phyloP scores from a whole-genome alignment of 1,140 invertebrate genomes.

The Plectrocnemia conspersa region DNA sequence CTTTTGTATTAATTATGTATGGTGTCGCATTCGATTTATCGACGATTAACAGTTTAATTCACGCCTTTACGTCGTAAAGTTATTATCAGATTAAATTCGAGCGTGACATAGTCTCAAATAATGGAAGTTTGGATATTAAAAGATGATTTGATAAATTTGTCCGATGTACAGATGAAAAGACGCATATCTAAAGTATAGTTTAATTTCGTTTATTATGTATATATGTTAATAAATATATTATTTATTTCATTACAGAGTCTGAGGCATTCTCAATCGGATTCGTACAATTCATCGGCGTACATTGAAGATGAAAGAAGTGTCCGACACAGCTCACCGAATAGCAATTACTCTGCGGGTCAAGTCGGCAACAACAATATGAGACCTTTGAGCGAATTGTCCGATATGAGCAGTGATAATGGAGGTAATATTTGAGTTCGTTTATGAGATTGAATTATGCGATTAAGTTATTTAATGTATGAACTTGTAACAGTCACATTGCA shows the following conservation, averaged over 20 bases:
- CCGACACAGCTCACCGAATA: slow-evolving; percentile 7
- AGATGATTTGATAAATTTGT: too few species aligned
- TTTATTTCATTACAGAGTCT: slow-evolving; percentile 44
- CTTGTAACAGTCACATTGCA: slow-evolving; percentile 8
- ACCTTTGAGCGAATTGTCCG: slow-evolving; percentile 47
- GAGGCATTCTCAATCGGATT: slow-evolving; percentile 54
- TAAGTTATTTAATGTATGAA: neutral
- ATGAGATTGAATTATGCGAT: neutral
- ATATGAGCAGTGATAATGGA: slow-evolving; percentile 49
- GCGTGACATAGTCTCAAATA: too few species aligned
- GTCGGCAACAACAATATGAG: slow-evolving; percentile 31
- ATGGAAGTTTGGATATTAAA: too few species aligned
- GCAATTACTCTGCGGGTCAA: slow-evolving; percentile 22
- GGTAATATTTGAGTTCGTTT: slow-evolving; percentile 34
- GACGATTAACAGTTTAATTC: too few species aligned
- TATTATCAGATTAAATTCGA: too few species aligned
- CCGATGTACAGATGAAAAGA: too few species aligned
- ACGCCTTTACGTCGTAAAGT: too few species aligned
- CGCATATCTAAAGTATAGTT: too few species aligned
- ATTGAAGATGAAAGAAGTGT: slow-evolving; percentile 45
- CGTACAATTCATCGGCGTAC: slow-evolving; percentile 40
- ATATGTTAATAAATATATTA: neutral
- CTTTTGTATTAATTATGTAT: slow-evolving; percentile 1
- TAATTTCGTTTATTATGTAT: neutral
- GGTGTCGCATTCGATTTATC: neutral